phyloP scores from a whole-genome alignment of 2,797 vertebrate species.

The Labeo calbasu region DNA sequence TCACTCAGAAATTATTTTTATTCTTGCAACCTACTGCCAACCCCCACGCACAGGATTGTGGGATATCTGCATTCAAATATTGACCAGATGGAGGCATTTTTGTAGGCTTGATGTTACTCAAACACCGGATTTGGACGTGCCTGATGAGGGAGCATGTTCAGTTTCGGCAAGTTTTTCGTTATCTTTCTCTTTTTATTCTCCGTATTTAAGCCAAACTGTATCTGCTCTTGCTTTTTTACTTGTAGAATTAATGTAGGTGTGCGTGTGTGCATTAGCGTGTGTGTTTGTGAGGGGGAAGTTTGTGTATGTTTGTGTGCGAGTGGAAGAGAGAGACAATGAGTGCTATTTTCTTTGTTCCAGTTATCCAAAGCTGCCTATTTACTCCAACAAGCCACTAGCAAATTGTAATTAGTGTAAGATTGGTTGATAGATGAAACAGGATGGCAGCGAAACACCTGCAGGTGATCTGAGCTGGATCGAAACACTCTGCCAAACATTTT shows the following conservation, averaged over 20 bases:
- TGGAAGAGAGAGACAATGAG: background rate
- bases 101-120: background rate
- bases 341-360: constrained; percentile 64
- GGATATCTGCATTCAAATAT: background rate
- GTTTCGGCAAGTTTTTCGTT: background rate
- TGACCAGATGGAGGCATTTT: constrained; percentile 1
- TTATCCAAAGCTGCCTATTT: constrained; percentile 67
- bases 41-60: background rate
- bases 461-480: background rate
- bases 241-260: constrained; percentile 71
- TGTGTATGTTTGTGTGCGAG: constrained; percentile 31
- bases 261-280: constrained; percentile 31
- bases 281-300: constrained; percentile 31
- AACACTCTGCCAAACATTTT: constrained; percentile 34
- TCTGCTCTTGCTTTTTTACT: constrained; percentile 61
- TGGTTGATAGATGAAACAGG: constrained; percentile 24
- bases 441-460: constrained; percentile 28
- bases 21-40: background rate
- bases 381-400: constrained; percentile 63
- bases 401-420: constrained; percentile 62
- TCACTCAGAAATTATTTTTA: background rate
- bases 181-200: constrained; percentile 8
- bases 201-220: constrained; percentile 15
- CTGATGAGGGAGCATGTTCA: background rate
- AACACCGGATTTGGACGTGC: background rate